Evolutionary conservation across 2,113 vertebrate species (phyloP), one percentile per base, ranked within the genome.

Genomic region (Brachyistius frenatus): DNA sequence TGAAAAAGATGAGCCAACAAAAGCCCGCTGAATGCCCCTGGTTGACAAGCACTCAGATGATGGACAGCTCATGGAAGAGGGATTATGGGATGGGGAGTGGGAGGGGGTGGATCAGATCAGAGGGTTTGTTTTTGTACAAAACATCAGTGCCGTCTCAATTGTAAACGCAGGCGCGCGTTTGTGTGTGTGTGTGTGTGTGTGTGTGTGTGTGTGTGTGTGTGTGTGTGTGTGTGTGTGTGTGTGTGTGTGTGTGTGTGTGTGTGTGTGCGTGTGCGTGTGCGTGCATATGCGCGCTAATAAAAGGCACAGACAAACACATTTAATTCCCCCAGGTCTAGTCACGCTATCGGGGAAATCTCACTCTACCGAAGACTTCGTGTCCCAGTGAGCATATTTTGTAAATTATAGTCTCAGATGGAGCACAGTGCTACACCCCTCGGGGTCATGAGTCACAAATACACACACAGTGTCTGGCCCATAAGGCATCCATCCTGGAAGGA

Each of bases 21-120:
- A 78, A 63, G 69, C 47, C 58, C 68, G 80, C 72, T 47, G 31
- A 71, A 46, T 74, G 72, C 56, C 57, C 50, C 47, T 15, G 61
- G 83, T 84, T 85, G 83, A 88, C 85, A 76, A 65, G 89, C 81
- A 74, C 58, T 82, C 69, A 72, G 78, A 85, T 89, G 90, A 91
- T 71, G 66, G 89, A 86, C 78, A 71, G 89, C 66, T 81, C 75
- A 56, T 67, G 78, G 82, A 66, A 69, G 63, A 52, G 65, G 87
- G 91, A 91, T 92, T 91, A 92, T 5, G 44, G 60, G 16, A 35
- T 84, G 83, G 78, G 31, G 66, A 7, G 30, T 86, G 44, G 44
- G 44, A 11, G 44, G 41, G 62, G 23, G 39, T 83, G 23, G 23
- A 23, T 23, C 23, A 82, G 81, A 78, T 89, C 78, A 88, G 36